Base-by-base conservation (phyloP, 2,797 vertebrate genomes). In the Takifugu rubripes region DNA sequence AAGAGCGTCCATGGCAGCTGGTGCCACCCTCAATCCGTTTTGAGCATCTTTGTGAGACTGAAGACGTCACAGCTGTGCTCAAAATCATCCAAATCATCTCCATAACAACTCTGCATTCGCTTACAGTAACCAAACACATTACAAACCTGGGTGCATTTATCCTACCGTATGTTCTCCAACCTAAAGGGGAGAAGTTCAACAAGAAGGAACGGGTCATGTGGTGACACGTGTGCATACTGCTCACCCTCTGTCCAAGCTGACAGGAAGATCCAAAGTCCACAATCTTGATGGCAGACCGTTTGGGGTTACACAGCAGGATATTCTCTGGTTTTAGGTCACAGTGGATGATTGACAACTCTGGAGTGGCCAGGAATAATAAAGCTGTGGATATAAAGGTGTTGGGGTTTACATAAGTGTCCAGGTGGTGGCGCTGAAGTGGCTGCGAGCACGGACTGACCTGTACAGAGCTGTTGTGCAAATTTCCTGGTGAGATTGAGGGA, bases 321-420 rank as follows among this genome's bases (percentile, higher is more conserved):
- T 96, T 96, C 84, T 96, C 94, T 3, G 94, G 94, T 86, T 96
- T 96, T 85, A 96, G 93, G 88, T 96, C 94, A 90, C 94, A 96
- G 92, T 96, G 94, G 74, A 96, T 96, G 89, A 96, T 95, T 88
- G 94, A 94, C 85, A 96, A 93, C 83, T 96, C 94, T 1, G 94
- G 94, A 2, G 94, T 95, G 77, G 94, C 94, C 84, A 96, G 87
- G 83, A 96, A 96, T 82, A 96, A 92, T 85, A 96, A 89, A 0
- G 94, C 94, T 25, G 70, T 27, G 36, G 45, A 72, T 6, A 71
- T 29, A 63, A 27, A 63, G 12, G 49, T 10, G 12, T 9, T 10
- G 17, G 24, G 17, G 36, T 2, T 40, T 14, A 40, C 3, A 21
- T 21, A 21, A 21, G 21, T 21, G 12, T 14, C 12, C 36, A 4